Base-by-base conservation (phyloP, 2,888 invertebrate genomes). In the Drosophila nigritarsus region DNA sequence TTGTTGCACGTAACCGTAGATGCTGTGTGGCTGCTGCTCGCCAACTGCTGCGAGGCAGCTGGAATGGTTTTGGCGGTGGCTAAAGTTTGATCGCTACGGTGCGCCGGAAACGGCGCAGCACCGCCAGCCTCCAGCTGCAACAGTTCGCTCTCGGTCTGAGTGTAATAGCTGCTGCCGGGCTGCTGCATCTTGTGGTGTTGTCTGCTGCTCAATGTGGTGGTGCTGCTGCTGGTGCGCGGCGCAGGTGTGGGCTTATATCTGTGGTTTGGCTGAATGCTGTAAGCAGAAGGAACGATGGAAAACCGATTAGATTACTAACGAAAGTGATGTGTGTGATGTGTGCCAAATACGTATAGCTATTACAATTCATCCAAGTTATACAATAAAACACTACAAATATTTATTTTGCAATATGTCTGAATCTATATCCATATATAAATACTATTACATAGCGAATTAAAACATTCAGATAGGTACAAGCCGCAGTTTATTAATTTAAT, bases 71-170 rank as follows among this genome's bases (percentile, higher is more conserved):
- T 76, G 80, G 69, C 71, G 73, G 71, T 62, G 61, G 58, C 34
- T 60, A 73, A 63, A 66, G 55, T 40, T 59, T 60, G 61, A 6
- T 78, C 74, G 65, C 64, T 67, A 73, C 89, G 82, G 27, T 87
- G 89, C 20, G 72, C 58, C 32, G 88, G 65, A 87, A 75, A 82
- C 79, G 65, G 90, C 67, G 75, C 80, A 24, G 65, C 82, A 18
- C 87, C 87, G 45, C 90, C 89, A 50, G 91, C 92, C 81, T 92
- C 92, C 64, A 92, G 76, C 70, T 92, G 92, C 75, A 93, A 85
- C 78, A 92, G 74, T 74, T 92, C 93, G 75, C 92, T 93, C 75
- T 93, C 92, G 73, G 92, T 92, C 82, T 92, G 92, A 50, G 92
- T 92, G 76, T 92, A 92, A 67, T 93, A 92, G 73, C 92, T 92